Base-by-base conservation (phyloP, 2,113 vertebrate genomes). In the Heteronetta atricapilla region DNA sequence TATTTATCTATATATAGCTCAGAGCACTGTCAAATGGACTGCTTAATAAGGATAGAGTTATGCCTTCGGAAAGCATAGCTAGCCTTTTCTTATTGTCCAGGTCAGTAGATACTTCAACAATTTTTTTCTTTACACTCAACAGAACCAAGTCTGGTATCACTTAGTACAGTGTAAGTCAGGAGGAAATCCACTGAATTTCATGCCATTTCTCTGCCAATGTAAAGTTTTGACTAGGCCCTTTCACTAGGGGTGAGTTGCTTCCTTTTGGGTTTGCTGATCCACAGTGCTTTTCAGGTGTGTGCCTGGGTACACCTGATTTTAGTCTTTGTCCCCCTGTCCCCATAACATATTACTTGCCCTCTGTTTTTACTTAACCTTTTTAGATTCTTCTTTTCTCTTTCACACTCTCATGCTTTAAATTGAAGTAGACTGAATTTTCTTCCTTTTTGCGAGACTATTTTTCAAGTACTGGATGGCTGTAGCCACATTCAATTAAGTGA, bases 1-100 rank as follows among this genome's bases (percentile, higher is more conserved):
- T 73, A 20, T 83, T 82, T 90, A 31, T 72, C 59, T 95, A 69
- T 92, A 59, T 62, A 79, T 82, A 95, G 48, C 58, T 66, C 74
- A 66, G 56, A 73, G 73, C 74, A 19, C 3, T 77, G 50, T 55
- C 79, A 86, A 44, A 48, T 23, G 14, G 73, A 33, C 23, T 68
- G 66, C 53, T 86, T 62, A 58, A 79, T 22, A 34, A 29, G 78
- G 50, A 46, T 42, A 58, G 73, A 82, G 33, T 52, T 63, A 11
- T 52, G n/a, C 29, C 73, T 92, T 44, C 56, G 69, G 58, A 66
- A 88, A 66, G 38, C 25, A 28, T 8, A 58, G 31, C 36, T 9
- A 58, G 31, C 36, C 18, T 36, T 36, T 31, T n/a, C 26, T 53
- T 86, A 16, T 36, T 67, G 23, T 52, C n/a, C 11, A 55, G 8